Evolutionary conservation across 2,888 invertebrate species (phyloP).

Genomic region (Dasysyrphus albostriatus): DNA sequence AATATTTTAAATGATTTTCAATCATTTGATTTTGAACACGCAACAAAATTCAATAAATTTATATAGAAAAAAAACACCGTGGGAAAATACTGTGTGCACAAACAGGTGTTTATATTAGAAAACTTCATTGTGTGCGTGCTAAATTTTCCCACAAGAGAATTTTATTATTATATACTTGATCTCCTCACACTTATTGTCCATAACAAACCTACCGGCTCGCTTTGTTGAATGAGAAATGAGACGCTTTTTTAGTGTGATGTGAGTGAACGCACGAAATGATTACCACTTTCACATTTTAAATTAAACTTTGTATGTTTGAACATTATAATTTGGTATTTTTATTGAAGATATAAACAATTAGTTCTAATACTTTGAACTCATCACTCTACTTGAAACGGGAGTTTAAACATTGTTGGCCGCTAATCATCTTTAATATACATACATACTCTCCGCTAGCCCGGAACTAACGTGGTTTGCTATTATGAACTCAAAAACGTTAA

Average conservation of each 20-base stretch:
- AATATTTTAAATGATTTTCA: conserved; percentile 26
- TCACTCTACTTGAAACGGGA: too few relatives aligned
- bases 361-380: too few relatives aligned
- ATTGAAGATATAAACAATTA: too few relatives aligned
- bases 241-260: conserved; percentile 59
- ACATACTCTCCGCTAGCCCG: too few relatives aligned
- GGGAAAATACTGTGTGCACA: conserved; percentile 77
- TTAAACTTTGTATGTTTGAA: neutral
- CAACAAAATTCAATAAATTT: conserved; percentile 1
- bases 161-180: neutral
- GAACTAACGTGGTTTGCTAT: too few relatives aligned
- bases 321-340: too few relatives aligned
- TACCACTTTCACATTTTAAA: neutral
- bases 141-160: conserved; percentile 75
- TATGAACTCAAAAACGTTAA: too few relatives aligned
- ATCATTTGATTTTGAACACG: conserved; percentile 12
- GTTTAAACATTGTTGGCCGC: too few relatives aligned
- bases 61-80: conserved; percentile 70
- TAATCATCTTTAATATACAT: too few relatives aligned
- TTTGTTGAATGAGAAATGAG: conserved; percentile 38
- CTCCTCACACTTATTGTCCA: conserved; percentile 13
- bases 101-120: conserved; percentile 77
- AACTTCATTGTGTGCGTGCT: conserved; percentile 69
- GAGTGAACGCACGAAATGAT: conserved; percentile 31
- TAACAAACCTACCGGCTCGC: conserved; percentile 16